A percentile compares a stretch with the other conserved stretches of the same genome.
These are phyloP conservation scores for Gibbula magus DNA, from an alignment of 2,888 invertebrate genomes.

Conservation along the genomic window DNA sequence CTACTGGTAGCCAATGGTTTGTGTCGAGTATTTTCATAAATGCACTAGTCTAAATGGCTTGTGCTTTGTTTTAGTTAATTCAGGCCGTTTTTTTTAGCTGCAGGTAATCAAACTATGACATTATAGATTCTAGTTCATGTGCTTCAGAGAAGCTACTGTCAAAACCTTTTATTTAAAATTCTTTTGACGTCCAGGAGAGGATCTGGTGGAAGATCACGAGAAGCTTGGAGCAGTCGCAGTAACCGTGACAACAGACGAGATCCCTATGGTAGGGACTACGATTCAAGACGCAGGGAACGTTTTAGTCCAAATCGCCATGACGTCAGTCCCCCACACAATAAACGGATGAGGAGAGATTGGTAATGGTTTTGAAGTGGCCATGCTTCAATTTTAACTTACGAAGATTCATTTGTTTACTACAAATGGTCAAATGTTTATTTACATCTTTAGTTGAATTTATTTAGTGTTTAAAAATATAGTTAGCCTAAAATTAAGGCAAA, in stretches of 20 bases:
- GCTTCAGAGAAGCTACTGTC: background rate
- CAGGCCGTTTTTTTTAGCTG: background rate
- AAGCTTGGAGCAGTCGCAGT: constrained; percentile 60
- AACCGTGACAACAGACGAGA: constrained; percentile 66
- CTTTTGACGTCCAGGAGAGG: constrained; percentile 20
- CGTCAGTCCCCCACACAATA: constrained; percentile 72
- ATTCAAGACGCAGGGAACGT: constrained; percentile 64
- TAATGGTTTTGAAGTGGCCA: constrained; percentile 38
- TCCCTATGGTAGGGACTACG: constrained; percentile 66
- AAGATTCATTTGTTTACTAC: no score
- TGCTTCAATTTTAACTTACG: no score
- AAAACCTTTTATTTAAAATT: background rate
- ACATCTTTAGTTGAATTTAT: no score
- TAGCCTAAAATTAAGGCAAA: no score
- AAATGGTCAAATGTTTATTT: no score
- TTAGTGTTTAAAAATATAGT: no score
- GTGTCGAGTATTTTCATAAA: no score
- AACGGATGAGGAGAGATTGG: constrained; percentile 74
- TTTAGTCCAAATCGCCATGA: constrained; percentile 70
- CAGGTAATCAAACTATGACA: background rate
- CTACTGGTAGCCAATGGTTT: no score
- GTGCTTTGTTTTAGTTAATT: background rate
- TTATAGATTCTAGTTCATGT: background rate
- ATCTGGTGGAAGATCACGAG: constrained; percentile 37
- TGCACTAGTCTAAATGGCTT: no score